Percentiles rank a stretch among this genome's conserved stretches.
Evolutionary conservation across 2,113 vertebrate species (phyloP).

Genomic region (Arenaria interpres): DNA sequence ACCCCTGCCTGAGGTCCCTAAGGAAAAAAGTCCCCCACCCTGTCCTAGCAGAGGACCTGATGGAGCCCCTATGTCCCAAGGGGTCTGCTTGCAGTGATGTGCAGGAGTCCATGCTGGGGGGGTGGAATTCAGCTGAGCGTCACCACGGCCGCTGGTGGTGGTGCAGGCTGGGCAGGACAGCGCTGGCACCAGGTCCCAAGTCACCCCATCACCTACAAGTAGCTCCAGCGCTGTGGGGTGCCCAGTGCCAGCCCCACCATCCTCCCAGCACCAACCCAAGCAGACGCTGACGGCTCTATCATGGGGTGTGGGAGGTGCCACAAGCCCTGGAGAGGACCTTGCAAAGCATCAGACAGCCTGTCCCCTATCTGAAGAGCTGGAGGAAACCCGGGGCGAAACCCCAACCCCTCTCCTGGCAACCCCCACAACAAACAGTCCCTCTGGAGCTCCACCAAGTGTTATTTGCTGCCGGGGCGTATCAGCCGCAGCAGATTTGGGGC

Average conservation of each 20-base stretch:
- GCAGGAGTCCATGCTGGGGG: fast-evolving
- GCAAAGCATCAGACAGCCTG: fast-evolving
- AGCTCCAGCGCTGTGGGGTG: not conserved
- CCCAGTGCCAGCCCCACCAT: not conserved
- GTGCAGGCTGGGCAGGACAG: not conserved
- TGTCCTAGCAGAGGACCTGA: not conserved
- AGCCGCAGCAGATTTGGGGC: not conserved
- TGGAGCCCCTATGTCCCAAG: not conserved
- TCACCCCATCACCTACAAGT: fast-evolving
- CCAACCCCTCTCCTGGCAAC: not conserved
- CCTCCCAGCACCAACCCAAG: not conserved
- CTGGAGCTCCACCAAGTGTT: fast-evolving
- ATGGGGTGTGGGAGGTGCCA: not conserved
- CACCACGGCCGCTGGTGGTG: fast-evolving
- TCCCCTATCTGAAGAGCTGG: fast-evolving
- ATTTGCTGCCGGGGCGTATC: not conserved
- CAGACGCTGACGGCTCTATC: not conserved
- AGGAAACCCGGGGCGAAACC: not conserved
- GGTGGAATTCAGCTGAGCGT: not conserved
- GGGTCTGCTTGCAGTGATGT: not conserved
- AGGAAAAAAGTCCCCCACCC: not conserved
- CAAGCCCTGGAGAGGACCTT: not conserved
- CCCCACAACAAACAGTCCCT: not conserved
- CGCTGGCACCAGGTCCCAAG: not conserved
- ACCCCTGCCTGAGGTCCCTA: not conserved